These are phyloP conservation scores for Megaustenia siamemsis DNA, from an alignment of 2,888 invertebrate species.

Conservation along the genomic window DNA sequence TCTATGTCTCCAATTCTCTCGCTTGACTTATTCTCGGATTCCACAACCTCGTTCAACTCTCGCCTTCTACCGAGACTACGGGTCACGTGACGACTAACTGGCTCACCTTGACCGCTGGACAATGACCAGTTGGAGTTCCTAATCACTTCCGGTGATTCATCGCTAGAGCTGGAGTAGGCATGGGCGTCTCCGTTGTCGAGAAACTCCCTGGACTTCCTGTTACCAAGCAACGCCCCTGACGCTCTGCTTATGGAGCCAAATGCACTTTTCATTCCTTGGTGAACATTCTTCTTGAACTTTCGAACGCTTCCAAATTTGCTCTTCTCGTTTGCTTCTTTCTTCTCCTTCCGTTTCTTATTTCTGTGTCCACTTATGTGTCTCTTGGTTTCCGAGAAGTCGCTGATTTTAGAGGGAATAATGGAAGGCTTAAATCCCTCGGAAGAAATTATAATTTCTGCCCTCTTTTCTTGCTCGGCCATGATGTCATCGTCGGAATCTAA, in stretches of 20 bases:
- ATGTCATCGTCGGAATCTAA: conserved; percentile 73
- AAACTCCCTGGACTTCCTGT: conserved; percentile 65
- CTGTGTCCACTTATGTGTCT: conserved; percentile 15
- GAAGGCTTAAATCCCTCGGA: conserved; percentile 65
- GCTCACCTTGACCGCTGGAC: background rate
- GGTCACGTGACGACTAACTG: conserved; percentile 9
- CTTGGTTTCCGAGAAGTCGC: conserved; percentile 61
- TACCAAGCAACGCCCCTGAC: conserved; percentile 66
- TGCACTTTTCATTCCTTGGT: conserved; percentile 67
- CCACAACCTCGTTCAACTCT: background rate
- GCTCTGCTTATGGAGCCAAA: conserved; percentile 72
- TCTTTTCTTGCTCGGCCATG: conserved; percentile 56
- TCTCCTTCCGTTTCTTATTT: conserved; percentile 48
- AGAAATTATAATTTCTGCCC: conserved; percentile 5
- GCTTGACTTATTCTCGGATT: conserved; percentile 34
- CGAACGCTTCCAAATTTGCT: conserved; percentile 69
- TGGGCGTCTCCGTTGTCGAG: conserved; percentile 59
- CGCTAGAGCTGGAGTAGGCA: conserved; percentile 44
- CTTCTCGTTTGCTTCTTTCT: conserved; percentile 49
- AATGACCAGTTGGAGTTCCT: conserved; percentile 42
- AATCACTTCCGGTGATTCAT: background rate
- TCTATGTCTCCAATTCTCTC: conserved; percentile 40
- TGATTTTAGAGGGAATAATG: conserved; percentile 65
- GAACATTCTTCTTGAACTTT: conserved; percentile 68
- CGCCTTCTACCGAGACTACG: background rate